Evolutionary conservation across 2,888 invertebrate genomes (phyloP).

Genomic region (Eupithecia exiguata): DNA sequence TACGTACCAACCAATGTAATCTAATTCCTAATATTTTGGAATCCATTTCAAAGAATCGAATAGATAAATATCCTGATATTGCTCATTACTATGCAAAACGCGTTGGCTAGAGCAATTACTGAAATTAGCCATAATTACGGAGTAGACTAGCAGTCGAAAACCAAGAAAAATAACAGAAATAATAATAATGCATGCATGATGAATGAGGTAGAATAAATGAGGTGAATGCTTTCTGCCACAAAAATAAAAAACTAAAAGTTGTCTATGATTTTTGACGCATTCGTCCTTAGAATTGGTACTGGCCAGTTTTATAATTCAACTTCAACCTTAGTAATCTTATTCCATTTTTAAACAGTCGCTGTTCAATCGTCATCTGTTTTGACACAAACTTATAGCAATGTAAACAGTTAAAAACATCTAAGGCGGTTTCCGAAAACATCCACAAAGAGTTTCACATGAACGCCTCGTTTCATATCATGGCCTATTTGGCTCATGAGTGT

Average conservation of each 20-base stretch:
- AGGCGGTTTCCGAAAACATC: conserved; percentile 65
- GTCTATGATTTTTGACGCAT: conserved; percentile 6
- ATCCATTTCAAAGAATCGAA: conserved; percentile 33
- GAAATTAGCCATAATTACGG: conserved; percentile 56
- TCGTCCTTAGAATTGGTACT: neutral
- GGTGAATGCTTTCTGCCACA: neutral
- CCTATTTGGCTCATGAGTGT: conserved; percentile 59
- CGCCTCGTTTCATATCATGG: conserved; percentile 70
- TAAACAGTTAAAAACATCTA: conserved; percentile 42
- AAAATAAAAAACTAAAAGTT: conserved; percentile 10
- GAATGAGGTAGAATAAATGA: conserved; percentile 6
- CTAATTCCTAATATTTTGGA: conserved; percentile 6
- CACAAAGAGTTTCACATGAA: conserved; percentile 62
- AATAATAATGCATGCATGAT: conserved; percentile 16
- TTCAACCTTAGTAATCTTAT: neutral
- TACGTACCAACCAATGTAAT: conserved; percentile 2
- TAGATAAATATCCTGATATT: conserved; percentile 41
- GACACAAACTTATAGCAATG: conserved; percentile 40
- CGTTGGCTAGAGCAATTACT: conserved; percentile 48
- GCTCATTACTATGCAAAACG: conserved; percentile 43
- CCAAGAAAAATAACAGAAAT: conserved; percentile 25
- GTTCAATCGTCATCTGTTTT: conserved; percentile 41
- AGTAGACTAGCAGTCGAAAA: conserved; percentile 40
- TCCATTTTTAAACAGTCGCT: conserved; percentile 20
- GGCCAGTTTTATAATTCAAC: neutral